A percentile compares a stretch with the other conserved stretches of the same genome.
Conservation (phyloP, 2,888 invertebrate species). For the Euspilapteryx auroguttella region DNA sequence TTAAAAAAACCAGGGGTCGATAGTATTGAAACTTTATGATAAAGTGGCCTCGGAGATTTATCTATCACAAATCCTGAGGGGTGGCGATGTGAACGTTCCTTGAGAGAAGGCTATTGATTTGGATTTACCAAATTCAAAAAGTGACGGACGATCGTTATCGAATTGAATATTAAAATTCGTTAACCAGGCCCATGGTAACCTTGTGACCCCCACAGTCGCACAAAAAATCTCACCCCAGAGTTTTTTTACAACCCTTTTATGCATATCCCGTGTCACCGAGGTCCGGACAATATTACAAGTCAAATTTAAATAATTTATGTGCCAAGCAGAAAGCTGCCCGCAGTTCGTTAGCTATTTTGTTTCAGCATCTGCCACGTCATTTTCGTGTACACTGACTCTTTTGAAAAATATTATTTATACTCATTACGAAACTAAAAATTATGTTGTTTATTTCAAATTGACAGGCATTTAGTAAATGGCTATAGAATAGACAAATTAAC, state of each 20-base stretch:
- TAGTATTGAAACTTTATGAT: neutral
- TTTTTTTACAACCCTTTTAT: slow-evolving; percentile 56
- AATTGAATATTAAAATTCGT: too few relatives aligned
- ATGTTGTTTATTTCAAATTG: too few relatives aligned
- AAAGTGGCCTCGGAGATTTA: too few relatives aligned
- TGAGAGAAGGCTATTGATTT: too few relatives aligned
- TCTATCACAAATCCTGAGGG: too few relatives aligned
- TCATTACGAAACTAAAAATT: too few relatives aligned
- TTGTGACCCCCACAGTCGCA: slow-evolving; percentile 25
- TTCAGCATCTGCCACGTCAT: slow-evolving; percentile 38
- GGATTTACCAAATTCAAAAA: too few relatives aligned
- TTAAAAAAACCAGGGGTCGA: neutral
- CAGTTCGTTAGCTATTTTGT: slow-evolving; percentile 27
- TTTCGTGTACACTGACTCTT: slow-evolving; percentile 11
- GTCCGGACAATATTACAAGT: slow-evolving; percentile 50
- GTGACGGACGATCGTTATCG: too few relatives aligned
- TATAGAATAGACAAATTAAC: too few relatives aligned
- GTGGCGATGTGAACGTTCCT: too few relatives aligned
- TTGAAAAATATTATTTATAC: slow-evolving; percentile 8
- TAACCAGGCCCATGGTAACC: slow-evolving; percentile 16
- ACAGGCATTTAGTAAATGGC: too few relatives aligned
- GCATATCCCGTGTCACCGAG: slow-evolving; percentile 44
- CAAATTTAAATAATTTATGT: slow-evolving; percentile 60
- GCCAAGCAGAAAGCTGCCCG: slow-evolving; percentile 14
- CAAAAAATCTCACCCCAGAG: slow-evolving; percentile 46